Evolutionary conservation across 2,113 vertebrate genomes (phyloP).

Genomic region (Pollachius pollachius): DNA sequence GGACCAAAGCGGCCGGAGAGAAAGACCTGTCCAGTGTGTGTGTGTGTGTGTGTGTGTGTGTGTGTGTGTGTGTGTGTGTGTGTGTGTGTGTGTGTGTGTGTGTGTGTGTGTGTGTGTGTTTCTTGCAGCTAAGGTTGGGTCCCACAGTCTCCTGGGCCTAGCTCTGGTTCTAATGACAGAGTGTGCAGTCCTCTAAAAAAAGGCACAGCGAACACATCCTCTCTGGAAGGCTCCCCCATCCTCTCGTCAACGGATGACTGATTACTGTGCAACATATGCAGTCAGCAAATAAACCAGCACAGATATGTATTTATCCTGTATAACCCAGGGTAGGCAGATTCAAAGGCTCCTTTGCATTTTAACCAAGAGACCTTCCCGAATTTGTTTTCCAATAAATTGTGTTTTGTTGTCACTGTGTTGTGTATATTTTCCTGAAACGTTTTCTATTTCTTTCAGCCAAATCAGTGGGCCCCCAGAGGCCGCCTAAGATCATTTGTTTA

Average conservation of each 20-base stretch:
- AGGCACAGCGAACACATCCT: slow-evolving; percentile 14
- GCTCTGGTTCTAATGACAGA: slow-evolving; percentile 61
- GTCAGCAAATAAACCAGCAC: too few species aligned
- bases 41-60: slow-evolving; percentile 7
- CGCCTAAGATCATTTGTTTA: too few species aligned
- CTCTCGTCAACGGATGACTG: not conserved
- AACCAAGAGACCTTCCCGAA: too few species aligned
- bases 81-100: not conserved
- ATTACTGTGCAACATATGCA: not conserved
- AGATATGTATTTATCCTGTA: too few species aligned
- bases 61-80: slow-evolving; percentile 30
- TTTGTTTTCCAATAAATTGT: too few species aligned
- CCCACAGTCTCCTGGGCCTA: slow-evolving; percentile 36
- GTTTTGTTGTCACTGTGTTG: too few species aligned
- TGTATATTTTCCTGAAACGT: too few species aligned
- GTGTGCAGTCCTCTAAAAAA: slow-evolving; percentile 47
- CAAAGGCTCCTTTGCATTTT: too few species aligned
- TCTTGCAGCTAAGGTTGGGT: slow-evolving; percentile 16
- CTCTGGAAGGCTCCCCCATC: not conserved
- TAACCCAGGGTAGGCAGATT: too few species aligned
- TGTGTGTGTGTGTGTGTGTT: slow-evolving; percentile 23
- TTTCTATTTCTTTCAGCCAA: too few species aligned
- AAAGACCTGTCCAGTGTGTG: not conserved
- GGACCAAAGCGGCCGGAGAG: slow-evolving; percentile 36
- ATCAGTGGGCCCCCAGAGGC: too few species aligned